A percentile compares a stretch with the other conserved stretches of the same genome.
Evolutionary conservation across 2,888 invertebrate genomes (phyloP).

Genomic region (Lycia hirtaria): DNA sequence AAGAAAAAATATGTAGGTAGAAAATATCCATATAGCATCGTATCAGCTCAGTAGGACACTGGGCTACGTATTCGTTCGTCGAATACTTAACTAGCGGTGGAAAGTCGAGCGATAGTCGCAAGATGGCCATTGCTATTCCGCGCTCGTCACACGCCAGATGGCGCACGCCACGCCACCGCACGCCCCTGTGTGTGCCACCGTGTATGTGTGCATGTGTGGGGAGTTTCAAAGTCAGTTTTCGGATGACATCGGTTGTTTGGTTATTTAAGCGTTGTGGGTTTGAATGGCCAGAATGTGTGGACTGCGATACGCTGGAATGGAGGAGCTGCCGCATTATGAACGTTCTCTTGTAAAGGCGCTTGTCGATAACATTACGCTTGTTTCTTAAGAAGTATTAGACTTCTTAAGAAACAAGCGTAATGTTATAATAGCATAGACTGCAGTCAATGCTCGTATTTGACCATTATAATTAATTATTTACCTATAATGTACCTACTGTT

Average conservation of each 20-base stretch:
- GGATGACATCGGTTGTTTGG: constrained; percentile 18
- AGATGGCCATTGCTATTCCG: constrained; percentile 65
- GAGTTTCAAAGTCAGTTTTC: constrained; percentile 30
- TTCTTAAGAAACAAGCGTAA: too few relatives aligned
- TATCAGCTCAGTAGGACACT: constrained; percentile 10
- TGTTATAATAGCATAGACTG: too few relatives aligned
- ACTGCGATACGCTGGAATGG: too few relatives aligned
- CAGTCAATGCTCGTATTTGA: too few relatives aligned
- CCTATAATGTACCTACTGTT: too few relatives aligned
- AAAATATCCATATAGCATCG: neutral
- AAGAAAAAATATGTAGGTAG: neutral
- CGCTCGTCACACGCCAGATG: constrained; percentile 61
- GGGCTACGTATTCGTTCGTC: constrained; percentile 45
- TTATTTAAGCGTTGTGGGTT: constrained; percentile 18
- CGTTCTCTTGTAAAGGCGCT: too few relatives aligned
- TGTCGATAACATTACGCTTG: too few relatives aligned
- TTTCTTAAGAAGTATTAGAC: too few relatives aligned
- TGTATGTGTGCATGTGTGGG: constrained; percentile 25
- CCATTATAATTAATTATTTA: too few relatives aligned
- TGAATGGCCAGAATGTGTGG: neutral
- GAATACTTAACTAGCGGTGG: constrained; percentile 67
- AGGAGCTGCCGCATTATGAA: too few relatives aligned
- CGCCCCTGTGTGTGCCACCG: constrained; percentile 3
- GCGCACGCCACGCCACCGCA: constrained; percentile 27
- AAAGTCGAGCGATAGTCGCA: constrained; percentile 68